Evolutionary conservation across 2,113 vertebrate genomes (phyloP), one percentile per base, ranked within the genome.

Genomic region (Oceanites oceanicus): DNA sequence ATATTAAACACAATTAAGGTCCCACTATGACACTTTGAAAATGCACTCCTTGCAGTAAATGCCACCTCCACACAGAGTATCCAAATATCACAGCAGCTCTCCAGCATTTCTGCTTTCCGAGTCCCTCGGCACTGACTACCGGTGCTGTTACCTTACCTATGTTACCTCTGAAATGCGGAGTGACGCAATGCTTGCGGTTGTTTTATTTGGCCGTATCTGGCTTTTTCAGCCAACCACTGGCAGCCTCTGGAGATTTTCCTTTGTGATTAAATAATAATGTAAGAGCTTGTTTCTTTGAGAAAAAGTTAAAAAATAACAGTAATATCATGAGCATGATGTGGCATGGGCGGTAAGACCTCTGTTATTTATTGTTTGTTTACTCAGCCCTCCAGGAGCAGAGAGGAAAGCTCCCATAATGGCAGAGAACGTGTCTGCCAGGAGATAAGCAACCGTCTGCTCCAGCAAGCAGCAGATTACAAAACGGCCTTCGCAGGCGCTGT

Each of bases 291-390:
- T 65, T 87, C 27, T 81, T 49, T 71, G 73, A 82, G 47, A 40
- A 63, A 53, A 84, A 74, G 45, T 56, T 86, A 22, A 90, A 86
- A 92, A 83, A 70, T 66, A 73, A 15, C 72, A 73, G 67, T 40
- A 78, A 72, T 93, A 86, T 44, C 53, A 25, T 11, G 26, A 71
- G 45, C 0, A 2, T 59, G 84, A 52, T 42, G 66, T 45, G 34
- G 32, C 49, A 79, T 14, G 36, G 30, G 25, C 19, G 11, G 80
- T 23, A 40, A 79, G 32, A 62, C 58, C 85, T 68, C 44, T 34
- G 49, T 72, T 91, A 42, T 72, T 94, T 90, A 73, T 74, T 68
- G 14, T 89, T 56, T 96, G 56, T 91, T 96, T 96, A 61, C 81
- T 94, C 66, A 72, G 65, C 70, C 77, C 70, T 78, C 1, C 30